Conservation (phyloP, 2,113 vertebrate genomes). For the Circaetus cinerascens region DNA sequence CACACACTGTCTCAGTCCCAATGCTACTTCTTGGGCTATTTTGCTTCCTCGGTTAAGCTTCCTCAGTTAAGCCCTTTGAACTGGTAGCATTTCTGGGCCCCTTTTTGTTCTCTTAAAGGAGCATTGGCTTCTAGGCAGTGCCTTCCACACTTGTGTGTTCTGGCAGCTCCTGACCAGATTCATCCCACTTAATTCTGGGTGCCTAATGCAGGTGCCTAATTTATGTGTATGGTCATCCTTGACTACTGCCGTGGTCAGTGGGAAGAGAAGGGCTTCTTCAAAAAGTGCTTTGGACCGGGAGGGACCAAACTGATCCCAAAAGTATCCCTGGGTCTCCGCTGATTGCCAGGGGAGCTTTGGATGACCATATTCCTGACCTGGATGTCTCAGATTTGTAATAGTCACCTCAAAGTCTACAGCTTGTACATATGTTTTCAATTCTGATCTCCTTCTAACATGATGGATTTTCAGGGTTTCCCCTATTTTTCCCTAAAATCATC, state of each 20-base stretch:
- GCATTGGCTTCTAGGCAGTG: not conserved
- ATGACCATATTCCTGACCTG: not conserved
- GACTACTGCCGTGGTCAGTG: not conserved
- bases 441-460: not conserved
- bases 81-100: not conserved
- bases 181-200: not conserved
- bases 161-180: not conserved
- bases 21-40: not conserved
- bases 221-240: not conserved
- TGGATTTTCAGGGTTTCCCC: not conserved
- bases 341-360: not conserved
- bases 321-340: not conserved
- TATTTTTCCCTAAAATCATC: not conserved
- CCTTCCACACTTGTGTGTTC: not conserved
- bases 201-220: not conserved
- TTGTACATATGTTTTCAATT: not conserved
- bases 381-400: not conserved
- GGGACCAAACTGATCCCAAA: not conserved
- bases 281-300: not conserved
- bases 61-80: not conserved
- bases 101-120: not conserved
- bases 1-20: not conserved
- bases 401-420: not conserved
- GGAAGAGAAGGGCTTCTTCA: not conserved
- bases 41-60: not conserved